Percentiles rank a stretch among this genome's conserved stretches.
Evolutionary conservation across 1,140 invertebrate species (phyloP).

Genomic region (Rhopalosiphum maidis): DNA sequence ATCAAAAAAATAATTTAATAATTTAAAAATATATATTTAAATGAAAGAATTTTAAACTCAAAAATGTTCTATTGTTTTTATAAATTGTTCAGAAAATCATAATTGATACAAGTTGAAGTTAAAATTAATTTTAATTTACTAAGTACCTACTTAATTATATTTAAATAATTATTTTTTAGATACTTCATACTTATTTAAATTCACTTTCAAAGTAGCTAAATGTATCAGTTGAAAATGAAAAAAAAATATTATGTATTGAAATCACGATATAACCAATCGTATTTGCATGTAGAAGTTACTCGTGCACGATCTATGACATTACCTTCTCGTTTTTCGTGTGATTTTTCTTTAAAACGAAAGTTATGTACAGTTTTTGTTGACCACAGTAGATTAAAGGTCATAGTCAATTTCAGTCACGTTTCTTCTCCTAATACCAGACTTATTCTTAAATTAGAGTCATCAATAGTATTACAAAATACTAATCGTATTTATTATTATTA

Average conservation of each 20-base stretch:
- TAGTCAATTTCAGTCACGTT: slow-evolving; percentile 40
- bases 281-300: not conserved
- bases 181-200: not conserved
- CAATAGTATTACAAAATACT: not conserved
- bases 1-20: not conserved
- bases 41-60: not conserved
- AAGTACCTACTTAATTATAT: not conserved
- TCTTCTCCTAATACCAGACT: not conserved
- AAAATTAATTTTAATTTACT: not conserved
- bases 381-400: slow-evolving; percentile 26
- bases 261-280: slow-evolving; percentile 37
- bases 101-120: not conserved
- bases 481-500: not conserved
- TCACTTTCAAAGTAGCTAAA: slow-evolving; percentile 18
- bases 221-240: slow-evolving; percentile 1
- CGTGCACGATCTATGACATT: slow-evolving; percentile 43
- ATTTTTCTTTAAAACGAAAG: slow-evolving; percentile 47
- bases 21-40: not conserved
- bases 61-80: not conserved
- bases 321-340: slow-evolving; percentile 35
- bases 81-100: not conserved
- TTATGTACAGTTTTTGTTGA: slow-evolving; percentile 31
- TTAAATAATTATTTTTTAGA: not conserved
- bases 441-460: not conserved
- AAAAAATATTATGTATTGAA: slow-evolving; percentile 1